A percentile compares a stretch with the other conserved stretches of the same genome.
Conservation (phyloP, 1,140 invertebrate species). For the Pissodes strobi region DNA sequence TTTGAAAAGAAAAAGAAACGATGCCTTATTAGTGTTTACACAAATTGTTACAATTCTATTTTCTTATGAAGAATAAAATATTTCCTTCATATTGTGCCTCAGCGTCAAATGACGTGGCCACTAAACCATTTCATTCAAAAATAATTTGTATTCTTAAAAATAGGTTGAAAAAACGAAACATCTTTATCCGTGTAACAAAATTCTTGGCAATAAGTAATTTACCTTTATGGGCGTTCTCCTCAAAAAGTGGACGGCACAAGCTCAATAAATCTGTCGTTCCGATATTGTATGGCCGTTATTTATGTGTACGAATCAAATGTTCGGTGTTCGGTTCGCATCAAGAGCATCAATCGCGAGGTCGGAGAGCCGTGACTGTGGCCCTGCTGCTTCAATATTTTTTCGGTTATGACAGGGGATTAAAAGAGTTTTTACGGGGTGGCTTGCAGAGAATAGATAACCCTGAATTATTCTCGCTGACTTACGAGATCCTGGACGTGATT, state of each 20-base stretch:
- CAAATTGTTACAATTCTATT: too few relatives aligned
- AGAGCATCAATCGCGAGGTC: slow-evolving; percentile 46
- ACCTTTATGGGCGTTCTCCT: slow-evolving; percentile 50
- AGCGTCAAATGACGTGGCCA: too few relatives aligned
- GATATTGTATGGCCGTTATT: slow-evolving; percentile 53
- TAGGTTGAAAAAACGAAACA: too few relatives aligned
- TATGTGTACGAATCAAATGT: slow-evolving; percentile 53
- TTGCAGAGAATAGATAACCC: slow-evolving; percentile 6
- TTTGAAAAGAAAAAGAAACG: too few relatives aligned
- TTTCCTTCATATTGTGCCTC: too few relatives aligned
- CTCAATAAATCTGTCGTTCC: slow-evolving; percentile 51
- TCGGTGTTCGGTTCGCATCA: slow-evolving; percentile 42
- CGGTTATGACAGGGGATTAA: slow-evolving; percentile 26
- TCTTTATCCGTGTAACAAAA: too few relatives aligned
- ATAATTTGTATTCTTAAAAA: too few relatives aligned
- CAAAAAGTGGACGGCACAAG: slow-evolving; percentile 49
- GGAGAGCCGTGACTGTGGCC: slow-evolving; percentile 24
- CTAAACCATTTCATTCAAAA: too few relatives aligned
- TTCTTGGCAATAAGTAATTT: too few relatives aligned
- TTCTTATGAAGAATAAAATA: too few relatives aligned
- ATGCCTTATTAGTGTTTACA: too few relatives aligned
- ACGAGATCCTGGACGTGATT: slow-evolving; percentile 14
- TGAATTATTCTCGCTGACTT: slow-evolving; percentile 1
- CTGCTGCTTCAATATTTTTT: slow-evolving; percentile 31
- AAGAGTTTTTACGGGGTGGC: slow-evolving; percentile 27